These are phyloP conservation scores for Hippolais icterina DNA, from an alignment of 2,113 vertebrate species.

Conservation along the genomic window DNA sequence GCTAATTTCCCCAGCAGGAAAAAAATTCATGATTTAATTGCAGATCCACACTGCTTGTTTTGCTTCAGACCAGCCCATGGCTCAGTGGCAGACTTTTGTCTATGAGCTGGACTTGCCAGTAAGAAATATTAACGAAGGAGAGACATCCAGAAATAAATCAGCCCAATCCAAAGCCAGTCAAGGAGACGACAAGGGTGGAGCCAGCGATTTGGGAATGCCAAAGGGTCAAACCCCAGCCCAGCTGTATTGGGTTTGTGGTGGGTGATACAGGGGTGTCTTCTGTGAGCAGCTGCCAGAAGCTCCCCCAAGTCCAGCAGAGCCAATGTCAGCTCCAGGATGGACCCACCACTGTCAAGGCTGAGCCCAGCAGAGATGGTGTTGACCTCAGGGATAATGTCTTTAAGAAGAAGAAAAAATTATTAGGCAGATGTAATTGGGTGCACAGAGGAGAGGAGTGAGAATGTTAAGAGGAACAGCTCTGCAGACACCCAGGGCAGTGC, in stretches of 20 bases:
- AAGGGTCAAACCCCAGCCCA: not conserved
- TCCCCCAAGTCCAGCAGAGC: not conserved
- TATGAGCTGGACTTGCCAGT: not conserved
- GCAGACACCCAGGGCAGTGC: not conserved
- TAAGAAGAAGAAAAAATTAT: not conserved
- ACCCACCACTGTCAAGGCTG: not conserved
- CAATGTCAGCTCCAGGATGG: not conserved
- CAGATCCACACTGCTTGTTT: not conserved
- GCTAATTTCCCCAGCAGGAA: not conserved
- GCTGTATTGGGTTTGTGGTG: not conserved
- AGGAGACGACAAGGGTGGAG: rapidly evolving
- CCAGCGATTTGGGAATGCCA: not conserved
- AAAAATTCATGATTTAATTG: not conserved
- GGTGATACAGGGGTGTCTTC: not conserved
- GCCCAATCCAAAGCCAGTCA: not conserved
- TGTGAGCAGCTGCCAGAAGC: not conserved
- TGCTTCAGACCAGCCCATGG: not conserved
- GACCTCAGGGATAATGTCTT: not conserved
- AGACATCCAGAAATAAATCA: not conserved
- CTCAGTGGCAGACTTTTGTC: not conserved
- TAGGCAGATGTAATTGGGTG: not conserved
- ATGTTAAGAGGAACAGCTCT: not conserved
- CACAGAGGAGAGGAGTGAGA: not conserved
- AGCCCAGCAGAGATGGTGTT: not conserved
- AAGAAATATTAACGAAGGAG: not conserved